Percentiles rank a stretch among this genome's conserved stretches.
Conservation (phyloP, 92 coral and sea anemone genomes). For the Virgularia gustaviana region DNA sequence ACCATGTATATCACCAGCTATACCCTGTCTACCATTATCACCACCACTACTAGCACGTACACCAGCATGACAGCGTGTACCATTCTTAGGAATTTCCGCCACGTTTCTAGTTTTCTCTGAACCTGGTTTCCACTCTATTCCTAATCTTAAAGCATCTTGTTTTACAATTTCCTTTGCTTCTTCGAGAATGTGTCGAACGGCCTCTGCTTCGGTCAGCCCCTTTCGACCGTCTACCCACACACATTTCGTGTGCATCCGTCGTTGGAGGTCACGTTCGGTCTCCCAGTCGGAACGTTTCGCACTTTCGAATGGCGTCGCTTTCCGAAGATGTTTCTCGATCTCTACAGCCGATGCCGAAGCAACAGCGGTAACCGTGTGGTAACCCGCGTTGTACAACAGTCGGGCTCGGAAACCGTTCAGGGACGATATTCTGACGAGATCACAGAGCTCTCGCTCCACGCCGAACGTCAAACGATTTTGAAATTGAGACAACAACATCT, state of each 20-base stretch:
- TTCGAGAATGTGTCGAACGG: conserved; percentile 61
- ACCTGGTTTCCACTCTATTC: conserved; percentile 75
- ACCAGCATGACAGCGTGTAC: neutral
- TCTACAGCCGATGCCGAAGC: conserved; percentile 74
- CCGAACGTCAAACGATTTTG: conserved; percentile 94
- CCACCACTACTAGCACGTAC: neutral
- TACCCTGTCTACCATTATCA: neutral
- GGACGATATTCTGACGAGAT: conserved; percentile 79
- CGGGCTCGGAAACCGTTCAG: conserved; percentile 99
- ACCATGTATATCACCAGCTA: neutral
- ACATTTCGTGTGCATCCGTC: conserved; percentile 75
- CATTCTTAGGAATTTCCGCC: neutral
- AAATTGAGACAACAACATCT: conserved; percentile 79
- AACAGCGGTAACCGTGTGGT: conserved; percentile 78
- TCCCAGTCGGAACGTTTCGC: conserved; percentile 76
- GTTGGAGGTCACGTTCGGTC: conserved; percentile 79
- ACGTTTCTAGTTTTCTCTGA: neutral
- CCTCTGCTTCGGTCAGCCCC: conserved; percentile 76
- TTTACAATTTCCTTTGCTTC: conserved; percentile 76
- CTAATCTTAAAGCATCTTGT: conserved; percentile 79
- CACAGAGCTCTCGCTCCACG: conserved; percentile 92
- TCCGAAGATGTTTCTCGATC: conserved; percentile 69
- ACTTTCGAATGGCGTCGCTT: conserved; percentile 91
- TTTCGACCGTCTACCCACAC: conserved; percentile 87
- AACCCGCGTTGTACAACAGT: conserved; percentile 78